Percentiles rank a stretch among this genome's conserved stretches.
These are phyloP conservation scores for Sebastes trivittatus DNA, from an alignment of 2,797 vertebrate species.

Conservation along the genomic window DNA sequence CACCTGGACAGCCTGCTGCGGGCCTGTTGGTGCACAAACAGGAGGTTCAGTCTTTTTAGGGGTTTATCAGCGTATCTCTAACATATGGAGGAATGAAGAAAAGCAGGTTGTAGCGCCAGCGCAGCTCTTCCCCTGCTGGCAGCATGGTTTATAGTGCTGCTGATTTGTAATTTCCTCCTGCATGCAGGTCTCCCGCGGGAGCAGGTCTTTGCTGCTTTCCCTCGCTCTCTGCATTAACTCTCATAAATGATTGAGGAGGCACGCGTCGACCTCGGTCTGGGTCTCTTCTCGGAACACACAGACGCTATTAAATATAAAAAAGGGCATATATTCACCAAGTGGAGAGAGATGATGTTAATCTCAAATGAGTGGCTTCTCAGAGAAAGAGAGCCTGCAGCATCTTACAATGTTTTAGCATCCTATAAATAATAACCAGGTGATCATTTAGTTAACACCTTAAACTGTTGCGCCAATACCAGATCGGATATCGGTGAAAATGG, in stretches of 20 bases:
- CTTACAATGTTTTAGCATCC: not conserved
- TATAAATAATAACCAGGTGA: not conserved
- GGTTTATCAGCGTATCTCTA: conserved; percentile 30
- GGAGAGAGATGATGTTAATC: not conserved
- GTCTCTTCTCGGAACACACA: conserved; percentile 12
- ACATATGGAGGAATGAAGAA: conserved; percentile 13
- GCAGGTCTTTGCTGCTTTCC: conserved; percentile 33
- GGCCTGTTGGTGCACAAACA: conserved; percentile 15
- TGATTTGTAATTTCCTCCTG: conserved; percentile 65
- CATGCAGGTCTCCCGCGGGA: conserved; percentile 36
- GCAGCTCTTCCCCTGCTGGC: conserved; percentile 21
- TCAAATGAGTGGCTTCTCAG: not conserved
- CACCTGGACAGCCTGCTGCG: not conserved
- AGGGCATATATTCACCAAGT: not conserved
- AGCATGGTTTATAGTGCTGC: conserved; percentile 28
- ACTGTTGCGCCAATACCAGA: not conserved
- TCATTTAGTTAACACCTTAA: not conserved
- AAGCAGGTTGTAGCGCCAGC: not conserved
- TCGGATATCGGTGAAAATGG: no score
- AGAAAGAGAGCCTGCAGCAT: not conserved
- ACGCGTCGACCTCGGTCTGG: conserved; percentile 20
- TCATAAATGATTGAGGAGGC: conserved; percentile 68
- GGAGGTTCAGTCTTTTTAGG: not conserved
- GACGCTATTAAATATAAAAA: conserved; percentile 51
- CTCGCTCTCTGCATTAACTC: conserved; percentile 63